Conservation (phyloP, 2,888 invertebrate species). For the Drosophila neotestacea region DNA sequence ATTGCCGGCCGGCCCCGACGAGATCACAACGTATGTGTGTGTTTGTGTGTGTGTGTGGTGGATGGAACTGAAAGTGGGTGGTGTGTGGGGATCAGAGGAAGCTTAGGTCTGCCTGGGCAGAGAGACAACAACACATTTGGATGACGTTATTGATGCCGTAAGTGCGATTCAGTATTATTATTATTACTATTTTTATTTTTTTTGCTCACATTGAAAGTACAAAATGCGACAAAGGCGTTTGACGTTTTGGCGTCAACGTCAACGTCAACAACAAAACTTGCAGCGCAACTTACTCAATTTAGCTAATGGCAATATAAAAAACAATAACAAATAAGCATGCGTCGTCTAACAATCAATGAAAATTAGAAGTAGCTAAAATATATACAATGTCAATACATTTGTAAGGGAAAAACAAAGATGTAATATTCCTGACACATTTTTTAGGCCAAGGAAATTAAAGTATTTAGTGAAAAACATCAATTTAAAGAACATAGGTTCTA, state of each 20-base stretch:
- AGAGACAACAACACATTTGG: conserved; percentile 4
- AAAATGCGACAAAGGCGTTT: conserved; percentile 21
- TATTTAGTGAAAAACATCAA: too few species aligned
- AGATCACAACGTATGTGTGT: conserved; percentile 26
- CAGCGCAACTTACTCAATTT: conserved; percentile 31
- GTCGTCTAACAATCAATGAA: background rate
- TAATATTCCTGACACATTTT: too few species aligned
- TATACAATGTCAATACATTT: too few species aligned
- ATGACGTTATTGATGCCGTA: conserved; percentile 71
- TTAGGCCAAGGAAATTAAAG: too few species aligned
- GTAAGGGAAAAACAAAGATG: too few species aligned
- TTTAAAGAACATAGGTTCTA: too few species aligned
- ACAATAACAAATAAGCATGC: conserved; percentile 23
- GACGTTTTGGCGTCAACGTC: conserved; percentile 25
- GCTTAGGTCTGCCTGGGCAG: conserved; percentile 13
- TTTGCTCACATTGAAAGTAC: conserved; percentile 17
- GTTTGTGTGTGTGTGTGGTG: background rate
- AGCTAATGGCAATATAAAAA: conserved; percentile 15
- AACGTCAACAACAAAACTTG: conserved; percentile 13
- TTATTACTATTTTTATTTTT: conserved; percentile 12
- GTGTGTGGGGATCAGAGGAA: conserved; percentile 8
- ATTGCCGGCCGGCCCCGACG: conserved; percentile 54
- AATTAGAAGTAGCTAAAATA: background rate
- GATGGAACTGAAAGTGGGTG: background rate
- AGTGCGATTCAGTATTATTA: conserved; percentile 11